Conservation (phyloP, 2,888 invertebrate genomes). For the Creontiades dilutus region DNA sequence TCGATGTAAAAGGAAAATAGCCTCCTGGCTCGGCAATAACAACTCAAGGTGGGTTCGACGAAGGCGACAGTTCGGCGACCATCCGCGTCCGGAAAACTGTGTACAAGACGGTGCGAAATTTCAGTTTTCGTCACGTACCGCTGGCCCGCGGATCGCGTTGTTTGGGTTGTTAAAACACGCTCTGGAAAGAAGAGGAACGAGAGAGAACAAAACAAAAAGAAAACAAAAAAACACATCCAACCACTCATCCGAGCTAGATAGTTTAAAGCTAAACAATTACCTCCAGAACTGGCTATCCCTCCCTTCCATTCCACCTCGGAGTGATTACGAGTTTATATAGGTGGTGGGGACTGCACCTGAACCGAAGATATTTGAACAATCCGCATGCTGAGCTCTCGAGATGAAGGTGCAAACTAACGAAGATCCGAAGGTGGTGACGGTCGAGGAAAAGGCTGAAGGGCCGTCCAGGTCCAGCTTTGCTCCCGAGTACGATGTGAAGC, state of each 20-base stretch:
- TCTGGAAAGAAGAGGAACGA: not conserved
- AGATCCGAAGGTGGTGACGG: slow-evolving; percentile 43
- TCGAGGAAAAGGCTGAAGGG: not conserved
- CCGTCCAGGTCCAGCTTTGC: not conserved
- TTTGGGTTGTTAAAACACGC: slow-evolving; percentile 29
- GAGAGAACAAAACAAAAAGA: no score
- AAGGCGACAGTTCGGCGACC: no score
- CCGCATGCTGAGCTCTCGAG: slow-evolving; percentile 16
- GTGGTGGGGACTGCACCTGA: not conserved
- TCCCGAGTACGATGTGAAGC: not conserved
- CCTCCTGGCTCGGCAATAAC: not conserved
- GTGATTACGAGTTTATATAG: slow-evolving; percentile 30
- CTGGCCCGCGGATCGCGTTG: not conserved
- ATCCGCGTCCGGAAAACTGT: no score
- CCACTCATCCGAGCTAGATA: not conserved
- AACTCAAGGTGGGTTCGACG: not conserved
- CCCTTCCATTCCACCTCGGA: not conserved
- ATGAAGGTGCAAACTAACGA: slow-evolving; percentile 53
- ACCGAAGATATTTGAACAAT: not conserved
- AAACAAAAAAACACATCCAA: not conserved
- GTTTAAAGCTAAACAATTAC: not conserved
- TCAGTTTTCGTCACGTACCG: not conserved
- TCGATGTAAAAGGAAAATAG: not conserved
- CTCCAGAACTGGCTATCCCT: not conserved
- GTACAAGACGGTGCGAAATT: not conserved